phyloP scores from a whole-genome alignment of 2,113 vertebrate genomes.

The Canis aureus region DNA sequence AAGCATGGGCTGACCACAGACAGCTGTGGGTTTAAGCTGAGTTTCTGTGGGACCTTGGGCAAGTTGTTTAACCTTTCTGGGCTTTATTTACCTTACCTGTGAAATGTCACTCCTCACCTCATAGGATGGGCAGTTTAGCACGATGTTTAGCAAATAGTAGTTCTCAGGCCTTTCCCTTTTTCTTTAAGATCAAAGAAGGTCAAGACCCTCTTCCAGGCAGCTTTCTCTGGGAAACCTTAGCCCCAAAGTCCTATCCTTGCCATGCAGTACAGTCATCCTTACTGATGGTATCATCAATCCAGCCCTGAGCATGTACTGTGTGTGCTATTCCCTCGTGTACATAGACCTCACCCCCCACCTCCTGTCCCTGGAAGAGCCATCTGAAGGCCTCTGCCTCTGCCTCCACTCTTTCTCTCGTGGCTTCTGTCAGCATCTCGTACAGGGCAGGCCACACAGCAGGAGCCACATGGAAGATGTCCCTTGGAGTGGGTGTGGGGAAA shows the following conservation, averaged over 20 bases:
- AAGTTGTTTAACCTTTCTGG: neutral
- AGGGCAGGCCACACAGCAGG: neutral
- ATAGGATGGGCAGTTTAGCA: too few relatives aligned
- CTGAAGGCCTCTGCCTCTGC: fast-evolving
- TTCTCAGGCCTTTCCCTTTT: neutral
- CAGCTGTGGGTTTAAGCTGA: neutral
- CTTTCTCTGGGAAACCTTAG: neutral
- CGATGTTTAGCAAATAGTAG: neutral
- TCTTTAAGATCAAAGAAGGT: neutral
- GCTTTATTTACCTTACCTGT: neutral
- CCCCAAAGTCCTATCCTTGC: neutral
- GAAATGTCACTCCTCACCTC: neutral
- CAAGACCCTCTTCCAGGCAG: neutral
- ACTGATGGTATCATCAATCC: fast-evolving
- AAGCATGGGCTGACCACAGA: neutral
- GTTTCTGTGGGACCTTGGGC: neutral
- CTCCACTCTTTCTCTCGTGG: neutral
- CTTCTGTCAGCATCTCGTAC: neutral
- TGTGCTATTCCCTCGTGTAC: fast-evolving
- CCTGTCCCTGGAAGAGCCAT: fast-evolving
- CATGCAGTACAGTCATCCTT: too few relatives aligned
- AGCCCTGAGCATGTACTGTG: neutral
- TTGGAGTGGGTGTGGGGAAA: fast-evolving
- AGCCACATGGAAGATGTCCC: fast-evolving
- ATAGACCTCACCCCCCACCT: neutral